Conservation (phyloP, 1,140 invertebrate genomes). For the Papilio aristodemus region DNA sequence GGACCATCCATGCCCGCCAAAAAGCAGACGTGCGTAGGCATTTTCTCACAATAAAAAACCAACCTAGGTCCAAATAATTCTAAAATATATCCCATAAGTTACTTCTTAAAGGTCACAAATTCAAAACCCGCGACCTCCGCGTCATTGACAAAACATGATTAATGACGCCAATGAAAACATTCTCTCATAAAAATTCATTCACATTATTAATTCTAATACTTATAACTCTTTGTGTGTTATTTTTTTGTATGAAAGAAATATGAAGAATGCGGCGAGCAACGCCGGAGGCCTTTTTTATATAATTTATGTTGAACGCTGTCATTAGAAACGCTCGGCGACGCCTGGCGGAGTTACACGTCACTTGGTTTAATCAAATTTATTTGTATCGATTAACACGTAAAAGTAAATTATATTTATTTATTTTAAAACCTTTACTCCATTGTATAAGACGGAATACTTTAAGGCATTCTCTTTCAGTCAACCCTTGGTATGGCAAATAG, state of each 20-base stretch:
- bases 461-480: too few species aligned
- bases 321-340: slow-evolving; percentile 48
- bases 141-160: slow-evolving; percentile 70
- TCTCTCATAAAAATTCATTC: slow-evolving; percentile 62
- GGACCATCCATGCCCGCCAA: too few species aligned
- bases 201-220: slow-evolving; percentile 65
- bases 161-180: slow-evolving; percentile 57
- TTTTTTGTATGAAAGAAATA: slow-evolving; percentile 38
- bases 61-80: too few species aligned
- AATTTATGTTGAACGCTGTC: slow-evolving; percentile 45
- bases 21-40: too few species aligned
- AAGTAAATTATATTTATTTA: too few species aligned
- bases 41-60: too few species aligned
- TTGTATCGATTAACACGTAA: not conserved
- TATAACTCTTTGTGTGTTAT: slow-evolving; percentile 37
- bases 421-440: too few species aligned
- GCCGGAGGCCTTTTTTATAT: slow-evolving; percentile 39
- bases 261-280: slow-evolving; percentile 40
- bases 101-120: slow-evolving; percentile 29
- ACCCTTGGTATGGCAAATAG: too few species aligned
- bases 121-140: slow-evolving; percentile 36
- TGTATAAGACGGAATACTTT: too few species aligned
- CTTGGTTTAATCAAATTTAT: slow-evolving; percentile 19
- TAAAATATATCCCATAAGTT: too few species aligned
- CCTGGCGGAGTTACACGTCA: not conserved